Percentiles rank a stretch among this genome's conserved stretches.
Conservation (phyloP, 1,140 invertebrate genomes). For the Diorhabda sublineata region DNA sequence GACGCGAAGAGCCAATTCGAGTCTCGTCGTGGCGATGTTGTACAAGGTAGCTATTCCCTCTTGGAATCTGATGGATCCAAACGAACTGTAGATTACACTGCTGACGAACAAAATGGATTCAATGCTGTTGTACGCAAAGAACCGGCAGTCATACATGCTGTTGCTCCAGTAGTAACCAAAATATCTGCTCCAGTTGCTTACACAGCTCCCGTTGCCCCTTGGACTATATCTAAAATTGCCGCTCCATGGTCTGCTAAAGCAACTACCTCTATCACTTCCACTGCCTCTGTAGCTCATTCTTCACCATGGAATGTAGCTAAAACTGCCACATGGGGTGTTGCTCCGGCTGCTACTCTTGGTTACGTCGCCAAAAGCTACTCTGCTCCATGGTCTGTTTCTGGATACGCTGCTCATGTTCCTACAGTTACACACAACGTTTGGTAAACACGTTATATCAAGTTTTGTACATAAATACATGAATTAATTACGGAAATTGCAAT, state of each 20-base stretch:
- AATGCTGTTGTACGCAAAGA: slow-evolving; percentile 42
- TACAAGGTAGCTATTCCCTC: slow-evolving; percentile 38
- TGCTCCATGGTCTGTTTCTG: background rate
- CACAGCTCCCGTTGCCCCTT: slow-evolving; percentile 16
- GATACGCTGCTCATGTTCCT: background rate
- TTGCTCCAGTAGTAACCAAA: slow-evolving; percentile 23
- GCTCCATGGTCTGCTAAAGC: background rate
- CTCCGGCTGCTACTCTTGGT: slow-evolving; percentile 3
- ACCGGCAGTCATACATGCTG: slow-evolving; percentile 27
- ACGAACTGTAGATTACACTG: slow-evolving; percentile 61
- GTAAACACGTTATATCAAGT: background rate
- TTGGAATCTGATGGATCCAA: slow-evolving; percentile 53
- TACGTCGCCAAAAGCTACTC: background rate
- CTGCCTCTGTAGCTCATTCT: slow-evolving; percentile 34
- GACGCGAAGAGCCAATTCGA: slow-evolving; percentile 35
- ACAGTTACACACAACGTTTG: background rate
- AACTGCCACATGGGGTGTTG: background rate
- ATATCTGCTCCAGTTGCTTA: slow-evolving; percentile 23
- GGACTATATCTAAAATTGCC: background rate
- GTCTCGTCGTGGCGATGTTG: slow-evolving; percentile 31
- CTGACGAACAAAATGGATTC: slow-evolving; percentile 54
- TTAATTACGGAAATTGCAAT: background rate
- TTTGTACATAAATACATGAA: background rate
- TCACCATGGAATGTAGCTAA: slow-evolving; percentile 6
- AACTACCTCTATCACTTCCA: slow-evolving; percentile 7